Percentiles rank a stretch among this genome's conserved stretches.
Evolutionary conservation across 2,888 invertebrate species (phyloP).

Genomic region (Axea sp.): DNA sequence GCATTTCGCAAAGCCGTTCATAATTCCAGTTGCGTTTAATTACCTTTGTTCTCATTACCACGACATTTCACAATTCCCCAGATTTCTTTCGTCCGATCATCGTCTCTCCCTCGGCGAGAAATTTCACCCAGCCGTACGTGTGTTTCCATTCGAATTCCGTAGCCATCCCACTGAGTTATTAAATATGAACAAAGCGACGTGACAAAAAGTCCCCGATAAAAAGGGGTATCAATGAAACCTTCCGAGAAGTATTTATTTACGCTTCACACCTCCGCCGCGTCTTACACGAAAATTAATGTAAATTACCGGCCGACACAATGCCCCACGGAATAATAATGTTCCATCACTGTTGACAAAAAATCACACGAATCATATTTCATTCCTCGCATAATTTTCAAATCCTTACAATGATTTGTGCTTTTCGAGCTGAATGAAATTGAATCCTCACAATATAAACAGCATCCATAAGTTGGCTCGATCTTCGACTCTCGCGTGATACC

Average conservation of each 20-base stretch:
- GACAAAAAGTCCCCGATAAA: slow-evolving; percentile 32
- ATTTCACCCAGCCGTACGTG: too few relatives aligned
- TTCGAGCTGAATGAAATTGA: slow-evolving; percentile 42
- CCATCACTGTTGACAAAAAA: slow-evolving; percentile 18
- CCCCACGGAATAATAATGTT: slow-evolving; percentile 18
- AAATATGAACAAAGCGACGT: slow-evolving; percentile 13
- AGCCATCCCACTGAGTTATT: slow-evolving; percentile 7
- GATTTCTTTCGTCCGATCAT: too few relatives aligned
- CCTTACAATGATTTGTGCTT: slow-evolving; percentile 41
- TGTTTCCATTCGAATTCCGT: too few relatives aligned
- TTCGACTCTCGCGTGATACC: slow-evolving; percentile 7
- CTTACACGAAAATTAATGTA: slow-evolving; percentile 37
- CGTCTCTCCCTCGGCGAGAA: too few relatives aligned
- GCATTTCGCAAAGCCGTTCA: too few relatives aligned
- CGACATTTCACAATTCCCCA: too few relatives aligned
- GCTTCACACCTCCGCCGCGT: slow-evolving; percentile 25
- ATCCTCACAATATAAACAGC: slow-evolving; percentile 34
- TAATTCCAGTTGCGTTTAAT: too few relatives aligned
- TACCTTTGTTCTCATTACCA: too few relatives aligned
- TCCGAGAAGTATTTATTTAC: slow-evolving; percentile 48
- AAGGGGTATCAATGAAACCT: slow-evolving; percentile 36
- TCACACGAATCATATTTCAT: slow-evolving; percentile 33
- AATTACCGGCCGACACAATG: slow-evolving; percentile 28
- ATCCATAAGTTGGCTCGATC: neutral
- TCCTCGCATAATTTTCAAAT: slow-evolving; percentile 20